Conservation (phyloP, 2,888 invertebrate species). For the Papilio elwesi region DNA sequence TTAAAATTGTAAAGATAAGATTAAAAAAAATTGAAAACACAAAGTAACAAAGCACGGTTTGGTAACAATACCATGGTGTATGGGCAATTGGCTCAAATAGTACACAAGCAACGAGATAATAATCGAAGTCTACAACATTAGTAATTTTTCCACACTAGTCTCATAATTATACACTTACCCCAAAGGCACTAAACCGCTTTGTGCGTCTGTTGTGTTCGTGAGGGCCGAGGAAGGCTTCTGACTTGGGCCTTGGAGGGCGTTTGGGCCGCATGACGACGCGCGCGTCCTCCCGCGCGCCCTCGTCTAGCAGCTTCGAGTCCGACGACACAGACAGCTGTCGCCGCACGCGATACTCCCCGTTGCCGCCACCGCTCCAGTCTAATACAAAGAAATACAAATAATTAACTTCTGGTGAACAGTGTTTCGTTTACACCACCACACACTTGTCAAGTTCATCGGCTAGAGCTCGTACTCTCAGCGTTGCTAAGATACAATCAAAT, state of each 20-base stretch:
- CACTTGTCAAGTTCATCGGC: not conserved
- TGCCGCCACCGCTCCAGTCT: constrained; percentile 91
- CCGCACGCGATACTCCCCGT: constrained; percentile 92
- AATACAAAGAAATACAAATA: constrained; percentile 55
- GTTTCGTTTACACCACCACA: too few relatives aligned
- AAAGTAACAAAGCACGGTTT: too few relatives aligned
- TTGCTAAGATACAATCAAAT: not conserved
- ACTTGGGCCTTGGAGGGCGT: constrained; percentile 97
- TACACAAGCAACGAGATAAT: too few relatives aligned
- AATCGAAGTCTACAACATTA: too few relatives aligned
- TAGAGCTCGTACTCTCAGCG: not conserved
- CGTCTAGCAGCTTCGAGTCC: constrained; percentile 95
- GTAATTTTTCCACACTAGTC: too few relatives aligned
- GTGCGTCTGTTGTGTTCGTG: constrained; percentile 91
- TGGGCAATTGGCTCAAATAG: too few relatives aligned
- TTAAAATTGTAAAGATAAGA: too few relatives aligned
- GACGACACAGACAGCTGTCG: constrained; percentile 96
- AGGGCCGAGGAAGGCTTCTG: constrained; percentile 95
- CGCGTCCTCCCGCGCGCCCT: constrained; percentile 94
- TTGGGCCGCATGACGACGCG: constrained; percentile 95
- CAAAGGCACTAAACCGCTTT: constrained; percentile 98
- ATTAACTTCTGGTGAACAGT: constrained; percentile 11
- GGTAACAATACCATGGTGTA: too few relatives aligned
- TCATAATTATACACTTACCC: constrained; percentile 87
- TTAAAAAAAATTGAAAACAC: too few relatives aligned